Evolutionary conservation across 2,888 invertebrate genomes (phyloP).

Genomic region (Dendrolimus pini): DNA sequence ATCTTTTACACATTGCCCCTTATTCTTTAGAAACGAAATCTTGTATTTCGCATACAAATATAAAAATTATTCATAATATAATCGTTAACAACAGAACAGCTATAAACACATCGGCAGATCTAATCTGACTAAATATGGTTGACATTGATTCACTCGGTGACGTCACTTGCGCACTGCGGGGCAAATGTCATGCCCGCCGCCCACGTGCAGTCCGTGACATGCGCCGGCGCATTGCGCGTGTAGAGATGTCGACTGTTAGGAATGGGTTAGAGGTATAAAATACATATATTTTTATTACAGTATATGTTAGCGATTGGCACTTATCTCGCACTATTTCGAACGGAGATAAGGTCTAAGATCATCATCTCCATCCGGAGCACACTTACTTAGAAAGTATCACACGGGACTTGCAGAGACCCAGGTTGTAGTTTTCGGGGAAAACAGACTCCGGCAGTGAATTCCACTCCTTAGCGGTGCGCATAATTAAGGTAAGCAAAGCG

Average conservation of each 20-base stretch:
- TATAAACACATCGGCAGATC: background rate
- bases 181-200: constrained; percentile 60
- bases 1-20: background rate
- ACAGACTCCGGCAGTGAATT: too few relatives aligned
- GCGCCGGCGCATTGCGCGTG: constrained; percentile 18
- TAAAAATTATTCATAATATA: background rate
- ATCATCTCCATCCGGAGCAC: too few relatives aligned
- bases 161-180: constrained; percentile 51
- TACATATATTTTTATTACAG: background rate
- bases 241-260: constrained; percentile 12
- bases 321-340: too few relatives aligned
- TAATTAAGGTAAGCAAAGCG: too few relatives aligned
- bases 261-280: too few relatives aligned
- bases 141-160: constrained; percentile 42
- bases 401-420: too few relatives aligned
- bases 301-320: background rate
- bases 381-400: too few relatives aligned
- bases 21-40: background rate
- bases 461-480: too few relatives aligned
- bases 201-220: constrained; percentile 48
- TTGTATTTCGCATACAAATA: background rate
- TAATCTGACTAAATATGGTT: background rate
- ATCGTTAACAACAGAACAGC: background rate
- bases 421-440: too few relatives aligned
- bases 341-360: too few relatives aligned